Evolutionary conservation across 1,140 invertebrate genomes (phyloP), one percentile per base, ranked within the genome.

Genomic region (Drosophila nebulosa): DNA sequence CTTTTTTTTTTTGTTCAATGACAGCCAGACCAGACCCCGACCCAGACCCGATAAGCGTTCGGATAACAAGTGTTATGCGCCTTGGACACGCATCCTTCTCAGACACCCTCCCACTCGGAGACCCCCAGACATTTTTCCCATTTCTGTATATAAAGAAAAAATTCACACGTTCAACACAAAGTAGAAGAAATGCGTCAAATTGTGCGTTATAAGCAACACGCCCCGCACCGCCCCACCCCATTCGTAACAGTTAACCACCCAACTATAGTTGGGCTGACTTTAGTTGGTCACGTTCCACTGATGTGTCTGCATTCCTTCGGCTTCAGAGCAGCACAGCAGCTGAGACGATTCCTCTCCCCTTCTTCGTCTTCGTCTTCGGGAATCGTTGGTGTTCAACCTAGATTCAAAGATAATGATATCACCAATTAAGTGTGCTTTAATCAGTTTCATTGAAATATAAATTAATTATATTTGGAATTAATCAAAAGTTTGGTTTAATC

Each of bases 201-300:
- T 83, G 83, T 88, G 83, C 83, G 83, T 88, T 79, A 78, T 65
- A 78, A 78, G 66, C 62, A 65, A 53, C 71, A 73, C 75, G 78
- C 75, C 70, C 71, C 50, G 32, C 52, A 53, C 64, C n/a, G n/a
- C n/a, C n/a, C n/a, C n/a, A n/a, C n/a, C n/a, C n/a, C n/a, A n/a
- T n/a, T n/a, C n/a, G n/a, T n/a, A 68, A 46, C 39, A 46, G 18
- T 46, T 7, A 21, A 9, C 57, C 46, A 62, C 7, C 42, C 58
- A 67, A 53, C 32, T 42, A 22, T 26, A 26, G 21, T 10, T 16
- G 6, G n/a, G n/a, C 39, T 26, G 24, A 42, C 27, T 55, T 61
- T 51, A n/a, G 62, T 74, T 36, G 52, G 64, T 78, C 74, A 75
- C 79, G 79, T 84, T 65, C 63, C 10, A 32, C 16, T 18, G 16